Conservation (phyloP, 2,113 vertebrate genomes). For the Nesoenas mayeri region DNA sequence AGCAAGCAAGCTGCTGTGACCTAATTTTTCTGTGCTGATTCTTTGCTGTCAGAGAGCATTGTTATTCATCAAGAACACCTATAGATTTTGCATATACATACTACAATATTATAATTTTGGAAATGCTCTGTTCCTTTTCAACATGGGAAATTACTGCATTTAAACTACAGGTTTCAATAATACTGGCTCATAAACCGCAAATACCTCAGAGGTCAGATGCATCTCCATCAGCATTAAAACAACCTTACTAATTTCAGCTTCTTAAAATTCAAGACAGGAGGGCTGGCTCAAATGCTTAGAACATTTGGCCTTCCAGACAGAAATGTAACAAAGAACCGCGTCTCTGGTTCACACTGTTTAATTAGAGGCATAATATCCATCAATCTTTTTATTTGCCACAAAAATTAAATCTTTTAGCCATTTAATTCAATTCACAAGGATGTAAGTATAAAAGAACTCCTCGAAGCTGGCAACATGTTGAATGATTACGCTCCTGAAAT, state of each 20-base stretch:
- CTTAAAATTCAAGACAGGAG: not conserved
- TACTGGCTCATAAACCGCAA: not conserved
- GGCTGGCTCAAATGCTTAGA: not conserved
- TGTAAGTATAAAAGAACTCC: not conserved
- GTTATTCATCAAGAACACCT: constrained; percentile 66
- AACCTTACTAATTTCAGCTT: not conserved
- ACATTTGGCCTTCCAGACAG: not conserved
- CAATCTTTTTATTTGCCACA: not conserved
- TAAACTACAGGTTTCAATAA: not conserved
- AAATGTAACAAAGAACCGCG: not conserved
- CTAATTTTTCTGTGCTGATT: constrained; percentile 78
- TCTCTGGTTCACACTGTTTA: not conserved
- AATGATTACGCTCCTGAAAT: constrained; percentile 20
- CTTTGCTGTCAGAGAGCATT: constrained; percentile 70
- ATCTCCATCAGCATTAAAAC: not conserved
- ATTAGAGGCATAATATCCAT: not conserved
- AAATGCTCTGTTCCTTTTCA: not conserved
- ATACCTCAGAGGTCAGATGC: not conserved
- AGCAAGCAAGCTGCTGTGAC: constrained; percentile 75
- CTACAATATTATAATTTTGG: not conserved
- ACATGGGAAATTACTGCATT: not conserved
- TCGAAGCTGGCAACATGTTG: constrained; percentile 33
- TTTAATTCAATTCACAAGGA: not conserved
- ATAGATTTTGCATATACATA: constrained; percentile 37
- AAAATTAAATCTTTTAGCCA: constrained; percentile 4